Conservation (phyloP, 2,113 vertebrate genomes). For the Pluvialis apricaria region DNA sequence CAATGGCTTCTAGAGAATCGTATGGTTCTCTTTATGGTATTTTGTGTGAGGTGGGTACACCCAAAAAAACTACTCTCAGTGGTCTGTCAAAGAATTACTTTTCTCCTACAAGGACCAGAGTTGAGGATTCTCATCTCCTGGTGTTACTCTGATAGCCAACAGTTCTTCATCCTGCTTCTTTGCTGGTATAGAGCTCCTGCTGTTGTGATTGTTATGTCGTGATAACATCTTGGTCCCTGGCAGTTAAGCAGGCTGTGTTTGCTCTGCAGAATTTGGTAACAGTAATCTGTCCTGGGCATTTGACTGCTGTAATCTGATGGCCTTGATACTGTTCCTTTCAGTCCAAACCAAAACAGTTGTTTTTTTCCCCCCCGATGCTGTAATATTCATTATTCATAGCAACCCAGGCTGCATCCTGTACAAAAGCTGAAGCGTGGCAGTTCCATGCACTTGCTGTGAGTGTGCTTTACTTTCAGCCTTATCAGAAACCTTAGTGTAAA, state of each 20-base stretch:
- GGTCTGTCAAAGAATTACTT: neutral
- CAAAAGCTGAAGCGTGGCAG: neutral
- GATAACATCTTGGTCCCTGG: neutral
- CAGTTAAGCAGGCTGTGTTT: neutral
- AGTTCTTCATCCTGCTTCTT: neutral
- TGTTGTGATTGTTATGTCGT: neutral
- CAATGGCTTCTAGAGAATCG: neutral
- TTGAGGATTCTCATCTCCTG: neutral
- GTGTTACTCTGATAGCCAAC: neutral
- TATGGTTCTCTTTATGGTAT: neutral
- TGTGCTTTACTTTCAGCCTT: neutral
- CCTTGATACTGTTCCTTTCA: neutral
- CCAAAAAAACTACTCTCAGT: neutral
- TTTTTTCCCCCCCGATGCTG: neutral
- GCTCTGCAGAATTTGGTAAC: accelerated
- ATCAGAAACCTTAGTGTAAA: neutral
- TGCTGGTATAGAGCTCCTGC: neutral
- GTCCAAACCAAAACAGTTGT: neutral
- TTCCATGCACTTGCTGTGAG: neutral
- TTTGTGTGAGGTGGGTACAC: neutral
- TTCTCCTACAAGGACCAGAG: neutral
- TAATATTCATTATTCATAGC: neutral
- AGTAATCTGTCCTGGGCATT: neutral
- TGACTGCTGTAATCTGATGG: neutral
- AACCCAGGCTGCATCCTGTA: neutral